Evolutionary conservation across 1,140 invertebrate species (phyloP).

Genomic region (Drosophila triauraria): DNA sequence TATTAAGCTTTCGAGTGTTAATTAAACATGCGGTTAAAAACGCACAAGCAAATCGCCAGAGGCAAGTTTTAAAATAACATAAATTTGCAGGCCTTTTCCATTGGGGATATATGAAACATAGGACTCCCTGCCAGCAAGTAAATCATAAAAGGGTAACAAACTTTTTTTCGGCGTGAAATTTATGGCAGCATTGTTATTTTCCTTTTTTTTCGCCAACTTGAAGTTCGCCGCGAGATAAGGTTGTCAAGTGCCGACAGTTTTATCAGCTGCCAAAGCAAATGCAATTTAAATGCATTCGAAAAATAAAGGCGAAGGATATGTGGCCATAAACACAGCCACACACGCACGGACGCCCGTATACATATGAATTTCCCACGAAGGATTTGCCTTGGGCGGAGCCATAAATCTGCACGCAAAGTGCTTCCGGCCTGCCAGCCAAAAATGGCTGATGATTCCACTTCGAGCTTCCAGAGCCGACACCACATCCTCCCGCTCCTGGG

Average conservation of each 20-base stretch:
- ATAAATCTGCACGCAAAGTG: slow-evolving; percentile 76
- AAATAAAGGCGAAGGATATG: slow-evolving; percentile 36
- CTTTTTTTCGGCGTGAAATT: slow-evolving; percentile 1
- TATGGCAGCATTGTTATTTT: not conserved
- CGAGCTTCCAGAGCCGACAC: not conserved
- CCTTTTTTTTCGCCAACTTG: slow-evolving; percentile 3
- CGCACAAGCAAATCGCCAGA: not conserved
- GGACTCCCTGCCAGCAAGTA: not conserved
- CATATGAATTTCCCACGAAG: slow-evolving; percentile 14
- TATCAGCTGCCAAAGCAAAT: slow-evolving; percentile 60
- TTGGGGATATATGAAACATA: too few relatives aligned
- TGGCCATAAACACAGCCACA: slow-evolving; percentile 28
- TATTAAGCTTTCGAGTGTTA: not conserved
- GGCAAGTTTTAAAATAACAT: not conserved
- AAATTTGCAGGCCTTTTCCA: not conserved
- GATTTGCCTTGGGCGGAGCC: slow-evolving; percentile 48
- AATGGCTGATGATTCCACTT: slow-evolving; percentile 51
- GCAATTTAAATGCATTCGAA: slow-evolving; percentile 59
- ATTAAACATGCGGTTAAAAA: not conserved
- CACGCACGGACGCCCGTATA: slow-evolving; percentile 5
- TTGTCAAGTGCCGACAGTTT: slow-evolving; percentile 66
- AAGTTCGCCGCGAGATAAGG: slow-evolving; percentile 21
- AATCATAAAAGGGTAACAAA: slow-evolving; percentile 1
- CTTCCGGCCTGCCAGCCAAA: slow-evolving; percentile 67
- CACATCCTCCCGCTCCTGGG: slow-evolving; percentile 18